These are phyloP conservation scores for Ligdia adustata DNA, from an alignment of 2,888 invertebrate genomes.

Conservation along the genomic window DNA sequence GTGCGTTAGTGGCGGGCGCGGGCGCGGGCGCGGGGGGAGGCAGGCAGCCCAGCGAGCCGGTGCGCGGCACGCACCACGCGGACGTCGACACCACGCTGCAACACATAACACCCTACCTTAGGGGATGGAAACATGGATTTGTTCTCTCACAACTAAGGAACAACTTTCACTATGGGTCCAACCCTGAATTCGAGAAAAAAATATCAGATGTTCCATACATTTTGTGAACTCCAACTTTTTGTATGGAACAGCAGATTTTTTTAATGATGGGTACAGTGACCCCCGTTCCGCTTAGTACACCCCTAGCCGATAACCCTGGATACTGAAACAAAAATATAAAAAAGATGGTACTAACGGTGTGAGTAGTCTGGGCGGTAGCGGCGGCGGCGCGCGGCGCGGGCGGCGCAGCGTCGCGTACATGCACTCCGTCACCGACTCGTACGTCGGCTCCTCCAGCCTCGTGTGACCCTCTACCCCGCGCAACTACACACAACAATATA, in stretches of 20 bases:
- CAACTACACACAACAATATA: constrained; percentile 5
- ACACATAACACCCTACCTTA: not conserved
- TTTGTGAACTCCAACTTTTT: too few species aligned
- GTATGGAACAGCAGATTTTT: too few species aligned
- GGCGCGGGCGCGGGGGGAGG: constrained; percentile 41
- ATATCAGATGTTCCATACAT: too few species aligned
- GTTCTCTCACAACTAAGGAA: not conserved
- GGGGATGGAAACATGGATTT: constrained; percentile 2
- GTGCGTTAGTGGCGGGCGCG: constrained; percentile 15
- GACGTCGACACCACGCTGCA: not conserved
- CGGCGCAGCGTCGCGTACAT: constrained; percentile 59
- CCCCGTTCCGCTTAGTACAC: too few species aligned
- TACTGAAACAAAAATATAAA: too few species aligned
- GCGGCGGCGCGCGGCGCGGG: constrained; percentile 46
- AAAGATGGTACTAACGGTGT: not conserved
- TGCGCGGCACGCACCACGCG: constrained; percentile 49
- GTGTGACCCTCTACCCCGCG: constrained; percentile 27
- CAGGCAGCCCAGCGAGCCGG: constrained; percentile 65
- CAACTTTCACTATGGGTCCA: too few species aligned
- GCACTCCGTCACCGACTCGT: constrained; percentile 70
- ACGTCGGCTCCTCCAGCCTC: constrained; percentile 58
- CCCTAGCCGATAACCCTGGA: too few species aligned
- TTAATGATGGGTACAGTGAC: too few species aligned
- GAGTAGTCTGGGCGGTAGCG: constrained; percentile 55
- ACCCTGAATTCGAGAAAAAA: too few species aligned